Conservation (phyloP, 1,140 invertebrate genomes). For the Tetraneura akinire region DNA sequence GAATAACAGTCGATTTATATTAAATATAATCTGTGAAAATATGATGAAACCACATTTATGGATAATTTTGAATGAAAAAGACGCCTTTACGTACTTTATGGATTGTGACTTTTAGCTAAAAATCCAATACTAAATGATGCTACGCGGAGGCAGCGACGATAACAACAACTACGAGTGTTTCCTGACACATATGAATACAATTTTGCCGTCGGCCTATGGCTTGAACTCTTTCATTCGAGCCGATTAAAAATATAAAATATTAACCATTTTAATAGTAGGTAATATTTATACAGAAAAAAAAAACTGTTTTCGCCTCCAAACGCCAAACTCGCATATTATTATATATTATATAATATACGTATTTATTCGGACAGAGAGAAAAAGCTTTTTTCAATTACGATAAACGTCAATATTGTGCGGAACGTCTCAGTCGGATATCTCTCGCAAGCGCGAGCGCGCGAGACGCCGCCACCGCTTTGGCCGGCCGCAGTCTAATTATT, state of each 20-base stretch:
- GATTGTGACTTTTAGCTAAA: background rate
- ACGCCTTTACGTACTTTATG: no score
- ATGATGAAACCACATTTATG: no score
- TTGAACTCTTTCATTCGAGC: background rate
- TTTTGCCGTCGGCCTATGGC: background rate
- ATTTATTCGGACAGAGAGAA: no score
- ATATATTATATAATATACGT: no score
- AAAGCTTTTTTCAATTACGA: conserved; percentile 48
- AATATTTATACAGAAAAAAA: background rate
- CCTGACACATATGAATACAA: background rate
- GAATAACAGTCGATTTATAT: no score
- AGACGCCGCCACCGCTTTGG: background rate
- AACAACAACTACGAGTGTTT: background rate
- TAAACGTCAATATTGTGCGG: conserved; percentile 48
- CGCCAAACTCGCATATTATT: background rate
- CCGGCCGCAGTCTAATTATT: conserved; percentile 39
- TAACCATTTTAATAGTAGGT: background rate
- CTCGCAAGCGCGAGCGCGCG: background rate
- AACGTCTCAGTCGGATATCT: conserved; percentile 41
- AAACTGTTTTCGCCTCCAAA: background rate
- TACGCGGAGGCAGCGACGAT: background rate
- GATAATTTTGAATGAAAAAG: no score
- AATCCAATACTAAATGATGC: background rate
- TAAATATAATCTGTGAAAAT: no score
- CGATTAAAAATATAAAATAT: conserved; percentile 22